Base-by-base conservation (phyloP, 2,888 invertebrate genomes). In the Troilus luridus region DNA sequence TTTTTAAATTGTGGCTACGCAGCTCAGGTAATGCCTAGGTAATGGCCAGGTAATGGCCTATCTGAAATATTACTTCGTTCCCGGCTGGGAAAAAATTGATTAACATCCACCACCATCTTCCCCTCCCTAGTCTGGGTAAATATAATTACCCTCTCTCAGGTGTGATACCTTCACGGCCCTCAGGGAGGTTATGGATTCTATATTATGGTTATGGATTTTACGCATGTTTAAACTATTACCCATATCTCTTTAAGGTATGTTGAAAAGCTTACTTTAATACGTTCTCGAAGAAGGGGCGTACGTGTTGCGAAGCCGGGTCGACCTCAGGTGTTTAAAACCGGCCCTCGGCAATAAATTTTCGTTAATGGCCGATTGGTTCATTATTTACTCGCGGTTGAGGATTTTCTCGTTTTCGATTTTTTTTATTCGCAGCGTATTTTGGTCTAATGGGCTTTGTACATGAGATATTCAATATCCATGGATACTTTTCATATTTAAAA, bases 1-100 rank as follows among this genome's bases (percentile, higher is more conserved):
- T 85, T 85, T 85, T 85, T 85, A 85, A 85, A 85, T 85, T 85
- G 85, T 85, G 85, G 85, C 56, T 58, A 85, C 21, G 85, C 14
- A 85, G 56, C 54, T 3, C 8, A 56, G 85, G 85, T 85, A 85
- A 85, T 85, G 56, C 41, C 41, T 41, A 41, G 41, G 41, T 41
- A 41, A n/a, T n/a, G n/a, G 85, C 56, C 24, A 56, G 85, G 85
- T 85, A 85, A 85, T 85, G 85, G 85, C 56, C 85, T 58, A 85
- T n/a, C 85, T 85, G 85, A 85, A 85, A 85, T 85, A 81, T 85
- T 85, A 85, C 85, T n/a, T n/a, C 85, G n/a, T 56, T 9, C 12
- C 56, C 14, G 17, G 17, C 72, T 19, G 85, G 85, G 85, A 85
- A 85, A 85, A 85, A 85, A 85, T 85, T 85, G 85, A 85, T 85